Percentiles rank a stretch among this genome's conserved stretches.
Conservation (phyloP, 2,888 invertebrate genomes). For the Steromphala cineraria region DNA sequence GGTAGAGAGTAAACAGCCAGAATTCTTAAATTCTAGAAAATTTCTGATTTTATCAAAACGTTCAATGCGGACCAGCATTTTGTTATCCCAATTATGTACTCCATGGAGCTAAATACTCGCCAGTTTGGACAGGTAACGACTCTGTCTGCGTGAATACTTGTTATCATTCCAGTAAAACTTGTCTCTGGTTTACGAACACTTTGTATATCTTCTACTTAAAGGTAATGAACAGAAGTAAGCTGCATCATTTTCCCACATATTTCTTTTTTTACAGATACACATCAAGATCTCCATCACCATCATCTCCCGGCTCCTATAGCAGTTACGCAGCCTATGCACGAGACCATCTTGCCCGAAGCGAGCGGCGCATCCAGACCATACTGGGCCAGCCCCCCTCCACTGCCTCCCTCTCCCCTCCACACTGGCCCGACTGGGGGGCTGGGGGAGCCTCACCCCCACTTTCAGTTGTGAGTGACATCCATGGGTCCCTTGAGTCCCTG, state of each 20-base stretch:
- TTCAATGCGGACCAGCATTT: too few species aligned
- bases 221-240: too few species aligned
- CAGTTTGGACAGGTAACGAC: too few species aligned
- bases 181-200: neutral
- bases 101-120: neutral
- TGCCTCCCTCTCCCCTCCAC: neutral
- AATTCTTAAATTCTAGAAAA: too few species aligned
- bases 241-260: neutral
- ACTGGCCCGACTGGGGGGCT: neutral
- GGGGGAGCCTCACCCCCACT: neutral
- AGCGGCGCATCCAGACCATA: constrained; percentile 38
- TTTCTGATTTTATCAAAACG: too few species aligned
- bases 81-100: neutral
- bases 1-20: too few species aligned
- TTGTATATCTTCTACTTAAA: too few species aligned
- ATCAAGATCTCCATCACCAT: neutral
- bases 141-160: too few species aligned
- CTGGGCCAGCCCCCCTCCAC: neutral
- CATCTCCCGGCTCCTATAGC: constrained; percentile 36
- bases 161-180: neutral
- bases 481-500: constrained; percentile 33
- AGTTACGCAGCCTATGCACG: constrained; percentile 58
- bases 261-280: neutral
- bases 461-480: constrained; percentile 41
- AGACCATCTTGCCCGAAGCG: constrained; percentile 52